Evolutionary conservation across 1,140 invertebrate genomes (phyloP).

Genomic region (Bombus balteatus): DNA sequence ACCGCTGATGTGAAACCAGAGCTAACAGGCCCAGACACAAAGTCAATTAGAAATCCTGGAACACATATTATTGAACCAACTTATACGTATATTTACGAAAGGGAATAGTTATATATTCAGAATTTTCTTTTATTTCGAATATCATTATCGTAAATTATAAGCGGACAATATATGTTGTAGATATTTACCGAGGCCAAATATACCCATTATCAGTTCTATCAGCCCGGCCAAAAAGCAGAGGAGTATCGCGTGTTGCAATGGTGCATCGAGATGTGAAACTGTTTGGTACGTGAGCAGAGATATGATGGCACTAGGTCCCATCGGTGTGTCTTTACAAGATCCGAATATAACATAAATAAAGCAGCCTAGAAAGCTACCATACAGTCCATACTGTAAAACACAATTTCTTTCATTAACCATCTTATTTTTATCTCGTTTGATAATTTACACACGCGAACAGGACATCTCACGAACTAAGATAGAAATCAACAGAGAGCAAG

Average conservation of each 20-base stretch:
- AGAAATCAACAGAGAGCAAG: no score
- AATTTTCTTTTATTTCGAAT: neutral
- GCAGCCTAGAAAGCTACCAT: conserved; percentile 94
- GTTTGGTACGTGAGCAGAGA: conserved; percentile 91
- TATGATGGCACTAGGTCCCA: conserved; percentile 93
- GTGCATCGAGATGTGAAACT: conserved; percentile 85
- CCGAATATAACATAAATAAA: conserved; percentile 96
- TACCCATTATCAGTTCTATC: conserved; percentile 92
- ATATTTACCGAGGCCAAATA: conserved; percentile 91
- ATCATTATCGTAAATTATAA: neutral
- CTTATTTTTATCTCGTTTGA: neutral
- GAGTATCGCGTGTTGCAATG: conserved; percentile 88
- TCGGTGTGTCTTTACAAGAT: conserved; percentile 94
- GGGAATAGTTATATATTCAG: neutral
- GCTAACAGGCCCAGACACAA: conserved; percentile 95
- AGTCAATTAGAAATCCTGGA: conserved; percentile 95
- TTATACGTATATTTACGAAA: neutral
- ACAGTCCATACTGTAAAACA: conserved; percentile 90
- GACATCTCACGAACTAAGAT: no score
- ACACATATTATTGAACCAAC: conserved; percentile 11
- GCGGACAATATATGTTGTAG: neutral
- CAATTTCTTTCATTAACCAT: neutral
- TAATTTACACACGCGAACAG: neutral
- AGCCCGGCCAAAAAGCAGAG: conserved; percentile 91
- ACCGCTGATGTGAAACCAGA: conserved; percentile 97